Conservation (phyloP, 2,113 vertebrate species). For the Pithys albifrons region DNA sequence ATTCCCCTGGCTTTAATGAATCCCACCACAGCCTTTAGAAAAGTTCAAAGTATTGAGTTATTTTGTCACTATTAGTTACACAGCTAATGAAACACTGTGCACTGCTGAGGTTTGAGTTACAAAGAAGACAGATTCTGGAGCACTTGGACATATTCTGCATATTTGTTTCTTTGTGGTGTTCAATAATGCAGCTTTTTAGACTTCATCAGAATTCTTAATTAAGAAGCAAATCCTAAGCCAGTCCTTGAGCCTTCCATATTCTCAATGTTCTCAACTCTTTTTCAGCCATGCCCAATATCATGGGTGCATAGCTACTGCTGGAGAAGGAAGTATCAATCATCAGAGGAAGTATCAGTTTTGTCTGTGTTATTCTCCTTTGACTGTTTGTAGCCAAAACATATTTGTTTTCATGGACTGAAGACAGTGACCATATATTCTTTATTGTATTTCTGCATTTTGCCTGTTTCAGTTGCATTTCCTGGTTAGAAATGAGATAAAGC, state of each 20-base stretch:
- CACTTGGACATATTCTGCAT: background rate
- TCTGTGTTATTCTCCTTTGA: background rate
- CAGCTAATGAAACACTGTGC: background rate
- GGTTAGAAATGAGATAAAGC: background rate
- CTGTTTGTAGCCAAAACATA: background rate
- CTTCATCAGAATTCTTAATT: background rate
- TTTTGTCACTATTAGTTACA: constrained; percentile 10
- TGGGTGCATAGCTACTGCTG: background rate
- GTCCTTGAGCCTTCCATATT: background rate
- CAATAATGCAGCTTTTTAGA: background rate
- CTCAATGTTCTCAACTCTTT: background rate
- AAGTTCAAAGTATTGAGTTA: constrained; percentile 34
- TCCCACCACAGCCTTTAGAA: constrained; percentile 27
- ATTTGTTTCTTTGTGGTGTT: background rate
- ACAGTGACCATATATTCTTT: background rate
- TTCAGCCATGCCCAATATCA: background rate
- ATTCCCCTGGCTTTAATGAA: constrained; percentile 28
- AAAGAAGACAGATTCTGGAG: background rate
- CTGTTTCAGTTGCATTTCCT: background rate
- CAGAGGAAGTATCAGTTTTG: background rate
- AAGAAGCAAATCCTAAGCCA: background rate
- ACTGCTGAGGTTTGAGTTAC: background rate
- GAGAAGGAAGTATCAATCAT: background rate
- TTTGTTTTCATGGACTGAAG: background rate
- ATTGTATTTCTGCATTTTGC: background rate